Percentiles rank a stretch among this genome's conserved stretches.
Evolutionary conservation across 2,888 invertebrate species (phyloP).

Genomic region (Microchrysa polita): DNA sequence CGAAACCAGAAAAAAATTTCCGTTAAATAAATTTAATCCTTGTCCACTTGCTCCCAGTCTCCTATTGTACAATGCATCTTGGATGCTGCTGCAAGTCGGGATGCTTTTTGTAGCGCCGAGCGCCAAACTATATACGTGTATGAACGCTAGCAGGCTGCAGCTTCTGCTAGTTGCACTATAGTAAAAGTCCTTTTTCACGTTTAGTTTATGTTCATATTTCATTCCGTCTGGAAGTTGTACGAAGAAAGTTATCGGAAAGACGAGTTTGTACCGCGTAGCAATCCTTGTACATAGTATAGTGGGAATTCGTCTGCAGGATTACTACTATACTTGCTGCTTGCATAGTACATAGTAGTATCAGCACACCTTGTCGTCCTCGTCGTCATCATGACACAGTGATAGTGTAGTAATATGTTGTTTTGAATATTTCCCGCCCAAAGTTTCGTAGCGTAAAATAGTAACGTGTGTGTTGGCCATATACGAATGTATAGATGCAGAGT

Average conservation of each 20-base stretch:
- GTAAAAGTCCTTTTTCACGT: constrained; percentile 20
- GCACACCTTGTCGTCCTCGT: background rate
- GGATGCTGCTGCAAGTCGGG: constrained; percentile 31
- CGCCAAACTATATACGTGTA: background rate
- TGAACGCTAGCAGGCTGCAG: too few species aligned
- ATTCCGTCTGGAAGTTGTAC: constrained; percentile 43
- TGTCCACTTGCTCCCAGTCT: background rate
- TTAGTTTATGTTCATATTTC: constrained; percentile 47
- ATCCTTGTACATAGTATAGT: too few species aligned
- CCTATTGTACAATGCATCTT: constrained; percentile 16
- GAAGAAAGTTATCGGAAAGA: background rate
- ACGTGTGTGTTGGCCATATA: background rate
- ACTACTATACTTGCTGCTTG: too few species aligned
- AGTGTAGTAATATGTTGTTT: constrained; percentile 28
- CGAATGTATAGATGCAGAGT: constrained; percentile 1
- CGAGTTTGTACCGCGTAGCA: constrained; percentile 3
- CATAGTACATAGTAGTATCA: too few species aligned
- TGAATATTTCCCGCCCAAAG: constrained; percentile 36
- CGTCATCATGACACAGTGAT: background rate
- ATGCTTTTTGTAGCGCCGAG: constrained; percentile 25
- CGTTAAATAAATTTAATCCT: too few species aligned
- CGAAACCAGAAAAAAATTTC: too few species aligned
- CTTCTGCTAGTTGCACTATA: constrained; percentile 24
- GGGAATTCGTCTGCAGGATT: background rate
- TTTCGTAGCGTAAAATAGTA: constrained; percentile 12